Percentiles rank a stretch among this genome's conserved stretches.
These are phyloP conservation scores for Tetragonula clypearis DNA, from an alignment of 1,140 invertebrate genomes.

Conservation along the genomic window DNA sequence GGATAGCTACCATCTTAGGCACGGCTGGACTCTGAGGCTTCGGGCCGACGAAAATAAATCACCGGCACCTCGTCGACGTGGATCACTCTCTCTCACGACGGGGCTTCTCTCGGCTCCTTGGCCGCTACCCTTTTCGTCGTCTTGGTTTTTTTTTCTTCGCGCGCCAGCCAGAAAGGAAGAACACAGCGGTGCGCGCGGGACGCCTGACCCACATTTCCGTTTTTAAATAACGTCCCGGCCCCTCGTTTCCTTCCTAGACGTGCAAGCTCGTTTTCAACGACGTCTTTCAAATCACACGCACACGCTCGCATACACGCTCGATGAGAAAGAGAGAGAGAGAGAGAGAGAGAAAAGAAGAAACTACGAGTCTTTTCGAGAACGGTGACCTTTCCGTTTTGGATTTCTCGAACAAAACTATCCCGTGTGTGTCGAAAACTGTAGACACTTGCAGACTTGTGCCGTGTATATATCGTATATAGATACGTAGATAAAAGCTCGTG, in stretches of 20 bases:
- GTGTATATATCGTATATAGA: not conserved
- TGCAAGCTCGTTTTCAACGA: not conserved
- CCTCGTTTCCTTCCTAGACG: constrained; percentile 32
- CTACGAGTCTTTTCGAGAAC: too few species aligned
- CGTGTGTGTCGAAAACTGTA: too few species aligned
- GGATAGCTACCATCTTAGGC: constrained; percentile 37
- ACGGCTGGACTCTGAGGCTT: constrained; percentile 46
- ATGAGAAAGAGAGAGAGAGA: too few species aligned
- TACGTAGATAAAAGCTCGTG: not conserved
- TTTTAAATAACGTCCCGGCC: constrained; percentile 69
- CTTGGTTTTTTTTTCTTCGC: constrained; percentile 38
- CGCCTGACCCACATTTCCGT: constrained; percentile 72
- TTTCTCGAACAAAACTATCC: too few species aligned
- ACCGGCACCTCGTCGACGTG: constrained; percentile 51
- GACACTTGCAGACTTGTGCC: too few species aligned
- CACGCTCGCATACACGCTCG: too few species aligned
- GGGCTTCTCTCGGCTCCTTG: not conserved
- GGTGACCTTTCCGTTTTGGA: too few species aligned
- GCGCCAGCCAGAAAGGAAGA: constrained; percentile 26
- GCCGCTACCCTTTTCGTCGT: constrained; percentile 12
- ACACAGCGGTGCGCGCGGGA: constrained; percentile 3
- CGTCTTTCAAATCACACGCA: not conserved
- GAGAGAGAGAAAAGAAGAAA: too few species aligned
- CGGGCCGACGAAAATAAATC: constrained; percentile 75
- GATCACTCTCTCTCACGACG: constrained; percentile 22